Percentiles rank a stretch among this genome's conserved stretches.
phyloP scores from a whole-genome alignment of 2,888 invertebrate genomes.

The Diloba caeruleocephala region DNA sequence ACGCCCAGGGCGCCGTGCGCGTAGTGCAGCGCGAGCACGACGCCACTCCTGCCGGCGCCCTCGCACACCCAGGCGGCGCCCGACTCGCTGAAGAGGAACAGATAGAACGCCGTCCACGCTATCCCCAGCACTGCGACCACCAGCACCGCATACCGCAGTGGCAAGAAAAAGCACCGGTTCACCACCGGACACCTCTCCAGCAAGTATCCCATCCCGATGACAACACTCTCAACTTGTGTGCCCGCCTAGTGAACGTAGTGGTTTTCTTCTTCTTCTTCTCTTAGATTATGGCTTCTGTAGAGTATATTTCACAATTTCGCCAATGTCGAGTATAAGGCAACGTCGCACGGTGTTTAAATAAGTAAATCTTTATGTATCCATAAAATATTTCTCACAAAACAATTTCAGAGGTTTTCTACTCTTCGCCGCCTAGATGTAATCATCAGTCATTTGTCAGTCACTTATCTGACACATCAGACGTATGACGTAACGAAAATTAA shows the following conservation, averaged over 20 bases:
- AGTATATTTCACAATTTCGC: too few species aligned
- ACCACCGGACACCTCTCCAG: slow-evolving; percentile 61
- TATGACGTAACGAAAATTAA: too few species aligned
- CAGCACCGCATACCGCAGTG: slow-evolving; percentile 54
- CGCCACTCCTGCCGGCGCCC: slow-evolving; percentile 27
- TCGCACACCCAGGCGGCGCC: slow-evolving; percentile 40
- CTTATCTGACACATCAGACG: too few species aligned
- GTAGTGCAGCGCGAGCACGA: slow-evolving; percentile 40
- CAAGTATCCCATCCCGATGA: slow-evolving; percentile 55
- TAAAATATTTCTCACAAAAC: too few species aligned
- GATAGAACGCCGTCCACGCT: slow-evolving; percentile 50
- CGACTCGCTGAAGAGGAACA: slow-evolving; percentile 44
- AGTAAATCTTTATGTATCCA: too few species aligned
- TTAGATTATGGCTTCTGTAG: too few species aligned
- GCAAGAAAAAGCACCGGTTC: slow-evolving; percentile 53
- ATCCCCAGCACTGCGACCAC: slow-evolving; percentile 53
- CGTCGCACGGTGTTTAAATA: too few species aligned
- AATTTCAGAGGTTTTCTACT: too few species aligned
- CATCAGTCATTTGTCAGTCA: too few species aligned
- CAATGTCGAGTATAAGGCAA: too few species aligned
- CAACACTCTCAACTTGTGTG: not conserved
- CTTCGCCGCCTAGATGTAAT: too few species aligned
- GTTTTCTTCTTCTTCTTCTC: too few species aligned
- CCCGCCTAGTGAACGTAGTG: not conserved
- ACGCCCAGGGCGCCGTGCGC: slow-evolving; percentile 61